Base-by-base conservation (phyloP, 2,113 vertebrate genomes). In the Trichechus manatus region DNA sequence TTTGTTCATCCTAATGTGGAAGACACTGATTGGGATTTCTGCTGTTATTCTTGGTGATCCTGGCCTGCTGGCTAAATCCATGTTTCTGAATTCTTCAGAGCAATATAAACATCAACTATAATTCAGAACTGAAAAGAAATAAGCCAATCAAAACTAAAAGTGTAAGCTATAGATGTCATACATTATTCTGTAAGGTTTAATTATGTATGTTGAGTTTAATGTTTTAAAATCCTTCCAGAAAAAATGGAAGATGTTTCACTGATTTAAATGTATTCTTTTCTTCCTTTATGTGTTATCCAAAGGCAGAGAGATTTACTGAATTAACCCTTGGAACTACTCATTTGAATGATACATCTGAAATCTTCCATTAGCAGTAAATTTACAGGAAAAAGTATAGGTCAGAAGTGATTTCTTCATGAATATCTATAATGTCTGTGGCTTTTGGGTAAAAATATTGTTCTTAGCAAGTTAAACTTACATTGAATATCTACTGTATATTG, bases 41-140 rank as follows among this genome's bases (percentile, higher is more conserved):
- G 2, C 80, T 81, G 5, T 66, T 92, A 42, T 86, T 91, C 36
- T 82, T 82, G 22, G 19, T n/a, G 36, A 97, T 98, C 91, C 96
- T 93, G 44, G 63, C 85, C 3, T 97, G 6, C 56, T 74, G 63
- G 85, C 53, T 75, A 91, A 42, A 74, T 93, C 39, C 0, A 1
- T 17, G 72, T 96, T 89, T 36, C 72, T 91, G 27, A 81, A 9
- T 25, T 94, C 96, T 97, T 97, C 50, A 17, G 17, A 91, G 74
- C 44, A 86, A 20, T 85, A 23, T 78, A 79, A 88, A 70, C 14
- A 83, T 72, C 31, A 90, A n/a, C 19, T 81, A 17, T 85, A n/a
- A 87, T 72, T 95, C 59, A 89, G 59, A 95, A 81, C 5, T 81
- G 23, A 91, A 93, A 96, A 87, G 20, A 59, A 72, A 84, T 44